These are phyloP conservation scores for Neofelis nebulosa DNA, from an alignment of 2,113 vertebrate genomes.

Conservation along the genomic window DNA sequence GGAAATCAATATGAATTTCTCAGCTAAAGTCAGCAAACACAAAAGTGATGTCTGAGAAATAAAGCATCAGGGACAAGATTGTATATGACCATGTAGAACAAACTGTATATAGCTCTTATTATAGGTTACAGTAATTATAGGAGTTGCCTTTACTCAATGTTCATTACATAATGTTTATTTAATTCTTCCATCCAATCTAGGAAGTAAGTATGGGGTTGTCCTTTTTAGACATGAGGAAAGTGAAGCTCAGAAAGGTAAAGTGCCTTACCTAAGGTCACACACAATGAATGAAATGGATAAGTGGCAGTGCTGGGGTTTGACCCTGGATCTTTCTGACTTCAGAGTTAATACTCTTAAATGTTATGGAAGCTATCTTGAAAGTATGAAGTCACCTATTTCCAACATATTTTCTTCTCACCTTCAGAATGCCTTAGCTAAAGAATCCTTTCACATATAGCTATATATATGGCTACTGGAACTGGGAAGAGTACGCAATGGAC, in stretches of 20 bases:
- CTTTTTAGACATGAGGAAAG: slow-evolving; percentile 28
- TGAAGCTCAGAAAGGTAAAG: not conserved
- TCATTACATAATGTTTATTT: not conserved
- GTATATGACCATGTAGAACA: not conserved
- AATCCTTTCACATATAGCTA: not conserved
- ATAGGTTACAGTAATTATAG: not conserved
- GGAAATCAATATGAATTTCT: not conserved
- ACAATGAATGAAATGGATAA: not conserved
- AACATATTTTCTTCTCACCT: not conserved
- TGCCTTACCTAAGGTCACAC: not conserved
- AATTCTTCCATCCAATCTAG: not conserved
- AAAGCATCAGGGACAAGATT: not conserved
- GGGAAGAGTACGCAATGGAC: not conserved
- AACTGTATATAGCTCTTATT: not conserved
- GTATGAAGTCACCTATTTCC: not conserved
- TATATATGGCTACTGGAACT: not conserved
- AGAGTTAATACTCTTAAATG: not conserved
- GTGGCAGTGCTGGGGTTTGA: not conserved
- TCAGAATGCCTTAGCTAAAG: not conserved
- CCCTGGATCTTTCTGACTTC: not conserved
- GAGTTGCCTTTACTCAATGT: not conserved
- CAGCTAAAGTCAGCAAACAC: not conserved
- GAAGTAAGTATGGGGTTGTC: not conserved
- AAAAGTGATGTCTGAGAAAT: not conserved
- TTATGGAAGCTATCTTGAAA: not conserved